Evolutionary conservation across 2,113 vertebrate genomes (phyloP), one percentile per base, ranked within the genome.

Genomic region (Odocoileus hemionus): DNA sequence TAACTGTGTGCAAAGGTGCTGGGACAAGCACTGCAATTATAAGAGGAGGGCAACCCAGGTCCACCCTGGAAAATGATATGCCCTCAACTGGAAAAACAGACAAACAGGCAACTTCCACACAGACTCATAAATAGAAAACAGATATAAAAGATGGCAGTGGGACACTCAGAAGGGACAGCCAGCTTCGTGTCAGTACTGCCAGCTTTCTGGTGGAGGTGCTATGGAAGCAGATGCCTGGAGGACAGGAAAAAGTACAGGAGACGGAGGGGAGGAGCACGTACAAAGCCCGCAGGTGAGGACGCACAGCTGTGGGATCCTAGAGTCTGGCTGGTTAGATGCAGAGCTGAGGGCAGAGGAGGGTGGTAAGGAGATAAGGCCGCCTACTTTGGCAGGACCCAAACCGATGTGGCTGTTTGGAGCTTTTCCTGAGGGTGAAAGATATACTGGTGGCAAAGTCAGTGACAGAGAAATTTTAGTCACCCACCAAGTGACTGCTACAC

Each of bases 261-360:
- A 7, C 2, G 10, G 17, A 36, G 33, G 33, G 64, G 64, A 11
- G 3, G 5, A 67, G 9, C 33, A 5, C 10, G 17, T 36, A 36
- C 33, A 19, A 67, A 67, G 64, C 2, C 17, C 33, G 0, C 15
- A 19, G 64, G 8, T 19, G 64, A 67, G 64, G 64, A 36, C 2
- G 33, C 0, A 0, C 15, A 4, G 43, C 7, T 50, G 82, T 36
- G 83, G 55, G 15, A 19, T 36, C 28, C 0, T 15, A 26, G 7
- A 1, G 17, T 61, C 33, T 1, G 39, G 3, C 12, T 76, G 86
- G 26, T 16, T 7, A 7, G 10, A 33, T 17, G 58, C 15, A 55
- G 39, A 54, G 17, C 17, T 23, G 54, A 92, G 43, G 52, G 39
- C 11, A 16, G 30, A 85, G 26, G 0, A 76, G 11, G 19, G 1